These are phyloP conservation scores for Apodemia mormo DNA, from an alignment of 2,888 invertebrate species.

Conservation along the genomic window DNA sequence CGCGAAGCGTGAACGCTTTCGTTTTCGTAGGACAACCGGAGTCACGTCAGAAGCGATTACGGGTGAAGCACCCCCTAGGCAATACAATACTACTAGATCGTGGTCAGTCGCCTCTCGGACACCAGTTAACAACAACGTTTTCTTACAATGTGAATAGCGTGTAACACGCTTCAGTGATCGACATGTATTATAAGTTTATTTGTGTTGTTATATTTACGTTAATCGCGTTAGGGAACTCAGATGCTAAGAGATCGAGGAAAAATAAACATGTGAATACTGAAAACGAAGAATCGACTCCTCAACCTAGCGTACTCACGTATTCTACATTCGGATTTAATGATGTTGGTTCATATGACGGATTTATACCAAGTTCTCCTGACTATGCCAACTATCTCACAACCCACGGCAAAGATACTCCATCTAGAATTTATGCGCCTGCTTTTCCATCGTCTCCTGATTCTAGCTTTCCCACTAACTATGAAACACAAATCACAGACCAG, in stretches of 20 bases:
- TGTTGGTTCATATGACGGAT: slow-evolving; percentile 67
- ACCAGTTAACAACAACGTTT: slow-evolving; percentile 58
- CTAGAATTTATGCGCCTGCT: slow-evolving; percentile 65
- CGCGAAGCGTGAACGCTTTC: slow-evolving; percentile 74
- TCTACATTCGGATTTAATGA: slow-evolving; percentile 75
- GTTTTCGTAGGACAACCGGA: slow-evolving; percentile 68
- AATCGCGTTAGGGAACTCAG: slow-evolving; percentile 46
- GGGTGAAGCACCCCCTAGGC: slow-evolving; percentile 44
- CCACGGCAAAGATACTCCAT: slow-evolving; percentile 57
- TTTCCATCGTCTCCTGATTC: slow-evolving; percentile 65
- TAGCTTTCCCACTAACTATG: slow-evolving; percentile 51
- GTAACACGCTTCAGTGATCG: slow-evolving; percentile 50
- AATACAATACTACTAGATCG: slow-evolving; percentile 28
- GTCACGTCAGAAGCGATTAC: slow-evolving; percentile 42
- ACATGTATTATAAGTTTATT: slow-evolving; percentile 59
- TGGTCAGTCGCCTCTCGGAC: slow-evolving; percentile 64
- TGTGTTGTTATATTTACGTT: slow-evolving; percentile 53
- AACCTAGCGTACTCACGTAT: slow-evolving; percentile 71
- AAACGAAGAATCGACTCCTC: slow-evolving; percentile 57
- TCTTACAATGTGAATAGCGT: slow-evolving; percentile 64
- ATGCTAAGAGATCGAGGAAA: slow-evolving; percentile 60
- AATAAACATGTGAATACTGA: slow-evolving; percentile 53
- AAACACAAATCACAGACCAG: slow-evolving; percentile 49
- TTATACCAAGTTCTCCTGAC: slow-evolving; percentile 70
- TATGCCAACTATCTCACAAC: slow-evolving; percentile 55